Evolutionary conservation across 1,140 invertebrate species (phyloP).

Genomic region (Eueides isabella): DNA sequence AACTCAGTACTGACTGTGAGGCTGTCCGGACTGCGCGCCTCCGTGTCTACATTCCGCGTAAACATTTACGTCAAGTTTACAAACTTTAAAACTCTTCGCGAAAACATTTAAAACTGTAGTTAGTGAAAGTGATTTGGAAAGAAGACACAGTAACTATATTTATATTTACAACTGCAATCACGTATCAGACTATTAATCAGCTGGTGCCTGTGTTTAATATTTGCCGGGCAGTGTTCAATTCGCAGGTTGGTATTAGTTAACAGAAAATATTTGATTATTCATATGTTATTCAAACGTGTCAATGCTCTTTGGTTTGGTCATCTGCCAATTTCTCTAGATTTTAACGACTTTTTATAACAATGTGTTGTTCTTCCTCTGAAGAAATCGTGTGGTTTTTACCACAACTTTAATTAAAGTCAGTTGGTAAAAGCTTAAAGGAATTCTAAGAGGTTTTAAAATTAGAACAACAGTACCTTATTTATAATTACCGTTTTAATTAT

Average conservation of each 20-base stretch:
- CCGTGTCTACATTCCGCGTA: slow-evolving; percentile 55
- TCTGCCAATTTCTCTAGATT: slow-evolving; percentile 30
- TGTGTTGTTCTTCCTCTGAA: slow-evolving; percentile 12
- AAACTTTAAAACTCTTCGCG: slow-evolving; percentile 58
- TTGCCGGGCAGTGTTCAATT: slow-evolving; percentile 52
- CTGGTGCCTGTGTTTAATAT: slow-evolving; percentile 59
- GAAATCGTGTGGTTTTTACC: slow-evolving; percentile 37
- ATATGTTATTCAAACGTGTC: slow-evolving; percentile 27
- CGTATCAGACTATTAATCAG: slow-evolving; percentile 45
- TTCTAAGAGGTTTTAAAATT: neutral
- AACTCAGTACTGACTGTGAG: slow-evolving; percentile 66
- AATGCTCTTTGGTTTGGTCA: slow-evolving; percentile 16
- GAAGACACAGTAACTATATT: slow-evolving; percentile 34
- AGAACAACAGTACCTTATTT: no score
- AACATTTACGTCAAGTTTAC: slow-evolving; percentile 67
- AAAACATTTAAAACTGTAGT: slow-evolving; percentile 41
- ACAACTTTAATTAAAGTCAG: slow-evolving; percentile 18
- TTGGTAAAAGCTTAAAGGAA: neutral
- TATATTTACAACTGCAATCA: slow-evolving; percentile 40
- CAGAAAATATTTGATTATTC: slow-evolving; percentile 25
- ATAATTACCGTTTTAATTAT: no score
- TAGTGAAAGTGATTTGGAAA: slow-evolving; percentile 48
- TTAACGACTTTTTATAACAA: slow-evolving; percentile 6
- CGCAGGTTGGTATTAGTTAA: slow-evolving; percentile 59
- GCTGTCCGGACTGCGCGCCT: slow-evolving; percentile 67